phyloP scores from a whole-genome alignment of 2,113 vertebrate genomes.

The Sisor rabdophorus region DNA sequence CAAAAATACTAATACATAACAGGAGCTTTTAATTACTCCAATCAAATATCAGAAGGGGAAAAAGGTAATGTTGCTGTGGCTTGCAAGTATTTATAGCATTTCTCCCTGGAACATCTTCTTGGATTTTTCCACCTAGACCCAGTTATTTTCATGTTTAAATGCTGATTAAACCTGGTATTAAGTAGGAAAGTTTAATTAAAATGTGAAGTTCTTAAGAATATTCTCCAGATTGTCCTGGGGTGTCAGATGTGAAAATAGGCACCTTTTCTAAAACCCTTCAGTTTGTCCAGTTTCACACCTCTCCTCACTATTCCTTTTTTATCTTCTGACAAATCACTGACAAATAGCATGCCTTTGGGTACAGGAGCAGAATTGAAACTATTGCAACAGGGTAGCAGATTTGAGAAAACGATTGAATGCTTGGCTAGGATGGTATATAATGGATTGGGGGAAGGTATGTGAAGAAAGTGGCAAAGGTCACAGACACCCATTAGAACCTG shows the following conservation, averaged over 20 bases:
- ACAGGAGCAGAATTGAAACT: constrained; percentile 58
- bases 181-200: neutral
- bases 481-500: constrained; percentile 16
- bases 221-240: neutral
- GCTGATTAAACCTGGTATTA: neutral
- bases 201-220: neutral
- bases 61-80: too few relatives aligned
- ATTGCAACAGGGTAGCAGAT: constrained; percentile 62
- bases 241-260: neutral
- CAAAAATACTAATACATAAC: too few relatives aligned
- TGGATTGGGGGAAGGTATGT: constrained; percentile 61
- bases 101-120: too few relatives aligned
- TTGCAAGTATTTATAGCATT: too few relatives aligned
- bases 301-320: neutral
- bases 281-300: constrained; percentile 14
- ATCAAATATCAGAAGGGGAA: too few relatives aligned
- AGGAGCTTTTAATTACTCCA: too few relatives aligned
- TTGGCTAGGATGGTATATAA: constrained; percentile 48
- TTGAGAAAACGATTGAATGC: constrained; percentile 46
- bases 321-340: constrained; percentile 47
- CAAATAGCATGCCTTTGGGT: constrained; percentile 61
- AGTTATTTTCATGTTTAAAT: neutral
- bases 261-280: constrained; percentile 10
- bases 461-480: constrained; percentile 37
- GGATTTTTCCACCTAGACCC: too few relatives aligned